These are phyloP conservation scores for Polylopha cassiicola DNA, from an alignment of 2,888 invertebrate species.

Conservation along the genomic window DNA sequence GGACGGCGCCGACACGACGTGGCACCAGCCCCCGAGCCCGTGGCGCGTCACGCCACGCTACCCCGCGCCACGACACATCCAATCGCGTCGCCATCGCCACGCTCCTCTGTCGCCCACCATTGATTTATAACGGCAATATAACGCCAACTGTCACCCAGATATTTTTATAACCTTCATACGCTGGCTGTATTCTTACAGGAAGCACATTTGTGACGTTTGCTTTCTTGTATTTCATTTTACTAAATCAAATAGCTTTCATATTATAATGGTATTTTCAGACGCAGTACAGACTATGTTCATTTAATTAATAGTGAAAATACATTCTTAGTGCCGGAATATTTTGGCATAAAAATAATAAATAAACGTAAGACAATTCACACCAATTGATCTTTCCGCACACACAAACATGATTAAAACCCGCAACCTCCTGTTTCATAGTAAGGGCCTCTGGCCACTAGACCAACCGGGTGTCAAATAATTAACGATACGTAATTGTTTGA, in stretches of 20 bases:
- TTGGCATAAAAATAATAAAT: no score
- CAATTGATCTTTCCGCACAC: no score
- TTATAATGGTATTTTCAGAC: no score
- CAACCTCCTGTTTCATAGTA: no score
- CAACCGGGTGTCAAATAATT: no score
- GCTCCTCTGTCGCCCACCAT: conserved; percentile 48
- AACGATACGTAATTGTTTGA: neutral
- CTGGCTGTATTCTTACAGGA: conserved; percentile 37
- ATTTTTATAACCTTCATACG: conserved; percentile 68
- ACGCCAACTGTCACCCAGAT: conserved; percentile 68
- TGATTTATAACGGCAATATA: conserved; percentile 76
- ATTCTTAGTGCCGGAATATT: no score
- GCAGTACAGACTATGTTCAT: no score
- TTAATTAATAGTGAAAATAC: no score
- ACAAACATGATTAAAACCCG: no score
- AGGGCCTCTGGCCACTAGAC: no score
- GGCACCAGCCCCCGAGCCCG: conserved; percentile 36
- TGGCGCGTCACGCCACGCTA: conserved; percentile 20
- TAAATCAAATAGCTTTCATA: neutral
- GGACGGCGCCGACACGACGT: conserved; percentile 38
- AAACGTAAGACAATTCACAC: no score
- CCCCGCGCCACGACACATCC: conserved; percentile 29
- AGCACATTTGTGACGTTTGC: conserved; percentile 44
- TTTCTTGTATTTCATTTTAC: conserved; percentile 16
- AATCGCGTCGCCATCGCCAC: conserved; percentile 38